phyloP scores from a whole-genome alignment of 2,797 vertebrate species.

The Pyrocephalus nanus region DNA sequence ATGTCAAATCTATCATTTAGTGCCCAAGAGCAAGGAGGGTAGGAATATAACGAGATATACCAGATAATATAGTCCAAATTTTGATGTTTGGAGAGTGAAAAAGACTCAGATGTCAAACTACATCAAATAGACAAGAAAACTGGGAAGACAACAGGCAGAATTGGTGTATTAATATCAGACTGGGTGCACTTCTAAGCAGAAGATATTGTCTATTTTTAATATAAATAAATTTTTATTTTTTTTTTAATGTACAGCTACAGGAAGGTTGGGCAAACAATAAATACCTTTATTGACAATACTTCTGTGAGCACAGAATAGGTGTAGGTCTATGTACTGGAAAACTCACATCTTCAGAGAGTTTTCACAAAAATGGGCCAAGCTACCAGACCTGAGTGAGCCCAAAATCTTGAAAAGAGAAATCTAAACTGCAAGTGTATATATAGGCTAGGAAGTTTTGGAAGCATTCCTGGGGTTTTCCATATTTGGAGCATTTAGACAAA shows the following conservation, averaged over 20 bases:
- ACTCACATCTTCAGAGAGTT: not conserved
- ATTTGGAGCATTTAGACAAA: not conserved
- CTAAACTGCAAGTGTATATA: not conserved
- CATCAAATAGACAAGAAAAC: not conserved
- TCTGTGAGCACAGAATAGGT: not conserved
- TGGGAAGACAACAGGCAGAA: not conserved
- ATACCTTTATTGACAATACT: not conserved
- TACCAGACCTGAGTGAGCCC: not conserved
- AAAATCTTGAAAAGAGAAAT: not conserved
- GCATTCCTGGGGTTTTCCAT: not conserved
- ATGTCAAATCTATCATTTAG: not conserved
- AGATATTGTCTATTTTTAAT: not conserved
- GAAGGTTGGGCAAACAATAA: not conserved
- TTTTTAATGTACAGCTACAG: not conserved
- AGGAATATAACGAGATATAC: not conserved
- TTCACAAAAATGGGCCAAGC: not conserved
- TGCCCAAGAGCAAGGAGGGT: not conserved
- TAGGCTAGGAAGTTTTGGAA: not conserved
- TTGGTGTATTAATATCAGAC: fast-evolving
- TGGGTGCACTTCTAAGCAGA: not conserved
- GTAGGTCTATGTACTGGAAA: not conserved
- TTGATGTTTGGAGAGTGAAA: not conserved
- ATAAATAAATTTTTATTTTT: not conserved
- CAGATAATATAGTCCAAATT: not conserved
- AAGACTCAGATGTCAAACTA: not conserved